Base-by-base conservation (phyloP, 23 tunicate genomes). In the Clavelina lepadiformis region DNA sequence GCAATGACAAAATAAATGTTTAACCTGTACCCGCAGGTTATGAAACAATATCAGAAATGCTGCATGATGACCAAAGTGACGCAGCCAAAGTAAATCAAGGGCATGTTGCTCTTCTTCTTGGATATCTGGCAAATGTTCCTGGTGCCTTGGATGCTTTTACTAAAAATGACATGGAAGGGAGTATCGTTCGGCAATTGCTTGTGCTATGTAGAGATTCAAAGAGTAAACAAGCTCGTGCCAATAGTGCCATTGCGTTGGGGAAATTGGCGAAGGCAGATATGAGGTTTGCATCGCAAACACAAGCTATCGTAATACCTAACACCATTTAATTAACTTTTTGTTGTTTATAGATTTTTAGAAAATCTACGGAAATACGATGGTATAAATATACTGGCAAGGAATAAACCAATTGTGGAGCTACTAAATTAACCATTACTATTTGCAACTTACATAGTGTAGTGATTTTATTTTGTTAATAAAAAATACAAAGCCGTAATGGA, bases 331-430 rank as follows among this genome's bases (percentile, higher is more conserved):
- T n/a, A n/a, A n/a, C n/a, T n/a, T n/a, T n/a, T n/a, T n/a, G n/a
- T n/a, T n/a, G n/a, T n/a, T n/a, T n/a, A n/a, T n/a, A n/a, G n/a
- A 33, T 74, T 81, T 25, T 57, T 81, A 15, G 73, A 30, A 3
- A 73, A 74, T 22, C 50, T 81, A 1, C 72, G 79, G 13, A 51
- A 76, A 63, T 63, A 74, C 54, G 88, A 81, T 55, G 88, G 88
- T 36, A 81, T 81, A 58, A 81, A 81, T 66, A 81, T 81, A 25
- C 66, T 81, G 65, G 76, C 88, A 7, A 58, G 63, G 47, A 69
- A 79, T 46, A 69, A 79, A 49, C n/a, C n/a, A n/a, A n/a, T n/a
- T n/a, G n/a, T n/a, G n/a, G n/a, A n/a, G n/a, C n/a, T n/a, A n/a
- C n/a, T n/a, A n/a, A n/a, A n/a, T n/a, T n/a, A n/a, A n/a, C n/a